phyloP scores from a whole-genome alignment of 2,888 invertebrate genomes.

The Coleophora deauratella region DNA sequence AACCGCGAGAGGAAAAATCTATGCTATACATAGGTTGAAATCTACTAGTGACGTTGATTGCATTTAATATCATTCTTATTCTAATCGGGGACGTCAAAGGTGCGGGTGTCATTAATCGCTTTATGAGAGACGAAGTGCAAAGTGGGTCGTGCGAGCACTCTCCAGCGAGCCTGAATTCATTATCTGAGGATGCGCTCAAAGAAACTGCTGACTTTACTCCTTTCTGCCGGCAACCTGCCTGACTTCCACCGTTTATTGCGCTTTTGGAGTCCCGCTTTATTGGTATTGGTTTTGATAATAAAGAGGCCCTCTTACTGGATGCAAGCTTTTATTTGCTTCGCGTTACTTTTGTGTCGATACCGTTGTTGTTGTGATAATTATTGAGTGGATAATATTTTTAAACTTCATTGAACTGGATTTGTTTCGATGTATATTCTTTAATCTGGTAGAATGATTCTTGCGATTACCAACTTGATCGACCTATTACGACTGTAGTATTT shows the following conservation, averaged over 20 bases:
- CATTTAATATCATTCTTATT: conserved; percentile 52
- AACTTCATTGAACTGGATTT: no score
- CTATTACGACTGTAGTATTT: conserved; percentile 5
- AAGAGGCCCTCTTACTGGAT: conserved; percentile 1
- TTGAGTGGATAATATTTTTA: no score
- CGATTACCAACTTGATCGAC: not conserved
- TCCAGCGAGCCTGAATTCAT: conserved; percentile 56
- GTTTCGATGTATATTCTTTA: no score
- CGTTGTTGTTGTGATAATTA: no score
- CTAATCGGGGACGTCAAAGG: conserved; percentile 49
- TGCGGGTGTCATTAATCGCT: conserved; percentile 59
- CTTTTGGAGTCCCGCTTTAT: conserved; percentile 42
- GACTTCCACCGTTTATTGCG: conserved; percentile 54
- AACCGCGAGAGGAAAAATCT: no score
- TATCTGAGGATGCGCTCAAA: conserved; percentile 63
- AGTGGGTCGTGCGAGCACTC: conserved; percentile 55
- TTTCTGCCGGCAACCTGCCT: conserved; percentile 36
- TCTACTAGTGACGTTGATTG: conserved; percentile 30
- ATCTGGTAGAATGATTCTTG: not conserved
- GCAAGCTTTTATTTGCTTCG: not conserved
- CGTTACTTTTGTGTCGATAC: not conserved
- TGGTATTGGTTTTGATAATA: conserved; percentile 33
- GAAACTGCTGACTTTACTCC: conserved; percentile 57
- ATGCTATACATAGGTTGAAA: no score
- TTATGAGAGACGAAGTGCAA: conserved; percentile 61